Conservation (phyloP, 2,888 invertebrate genomes). For the Pammene aurita region DNA sequence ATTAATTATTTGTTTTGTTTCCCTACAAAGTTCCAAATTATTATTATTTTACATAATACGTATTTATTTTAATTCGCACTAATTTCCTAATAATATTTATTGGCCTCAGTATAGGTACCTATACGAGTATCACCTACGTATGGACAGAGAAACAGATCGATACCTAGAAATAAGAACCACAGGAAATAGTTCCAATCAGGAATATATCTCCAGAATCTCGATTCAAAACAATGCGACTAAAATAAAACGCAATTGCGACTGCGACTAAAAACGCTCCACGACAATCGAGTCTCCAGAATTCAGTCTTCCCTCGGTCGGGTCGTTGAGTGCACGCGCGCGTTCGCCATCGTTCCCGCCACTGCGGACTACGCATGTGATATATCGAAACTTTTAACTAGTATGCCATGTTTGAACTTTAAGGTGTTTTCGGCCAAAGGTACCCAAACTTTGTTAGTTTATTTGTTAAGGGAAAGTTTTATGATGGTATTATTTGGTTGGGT, state of each 20-base stretch:
- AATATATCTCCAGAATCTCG: neutral
- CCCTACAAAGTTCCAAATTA: too few relatives aligned
- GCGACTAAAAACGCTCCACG: neutral
- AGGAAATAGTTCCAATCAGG: too few relatives aligned
- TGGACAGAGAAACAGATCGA: too few relatives aligned
- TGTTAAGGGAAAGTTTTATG: neutral
- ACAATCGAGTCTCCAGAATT: neutral
- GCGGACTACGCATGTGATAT: constrained; percentile 52
- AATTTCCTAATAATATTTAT: too few relatives aligned
- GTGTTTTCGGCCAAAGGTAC: constrained; percentile 37
- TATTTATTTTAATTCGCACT: too few relatives aligned
- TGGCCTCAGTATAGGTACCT: too few relatives aligned
- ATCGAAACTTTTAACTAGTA: constrained; percentile 48
- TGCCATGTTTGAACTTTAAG: constrained; percentile 47
- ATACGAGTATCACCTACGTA: too few relatives aligned
- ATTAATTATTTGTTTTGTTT: too few relatives aligned
- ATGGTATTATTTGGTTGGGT: neutral
- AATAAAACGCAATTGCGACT: neutral
- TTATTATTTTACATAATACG: too few relatives aligned
- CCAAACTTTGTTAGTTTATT: constrained; percentile 13
- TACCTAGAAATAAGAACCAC: too few relatives aligned
- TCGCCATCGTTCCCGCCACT: neutral
- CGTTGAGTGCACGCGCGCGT: constrained; percentile 1
- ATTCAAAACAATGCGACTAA: neutral
- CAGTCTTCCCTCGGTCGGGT: constrained; percentile 26